Percentiles rank a stretch among this genome's conserved stretches.
phyloP scores from a whole-genome alignment of 2,888 invertebrate genomes.

The Pyrrhopygopsis socrates region DNA sequence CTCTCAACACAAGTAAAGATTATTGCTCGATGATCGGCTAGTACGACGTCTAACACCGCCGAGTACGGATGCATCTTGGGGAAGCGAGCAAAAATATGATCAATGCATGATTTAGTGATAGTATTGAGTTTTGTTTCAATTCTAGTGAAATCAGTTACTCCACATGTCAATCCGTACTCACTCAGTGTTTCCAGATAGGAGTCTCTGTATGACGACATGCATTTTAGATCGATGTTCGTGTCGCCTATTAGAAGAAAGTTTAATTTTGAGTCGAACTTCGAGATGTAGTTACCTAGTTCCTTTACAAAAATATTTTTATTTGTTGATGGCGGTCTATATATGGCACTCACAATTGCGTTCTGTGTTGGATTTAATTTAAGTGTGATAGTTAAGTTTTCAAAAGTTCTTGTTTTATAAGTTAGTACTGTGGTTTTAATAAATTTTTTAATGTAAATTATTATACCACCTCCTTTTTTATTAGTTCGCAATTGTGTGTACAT shows the following conservation, averaged over 20 bases:
- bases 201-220: slow-evolving; percentile 30
- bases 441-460: slow-evolving; percentile 5
- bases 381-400: slow-evolving; percentile 10
- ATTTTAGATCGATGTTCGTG: slow-evolving; percentile 64
- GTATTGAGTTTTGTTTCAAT: slow-evolving; percentile 62
- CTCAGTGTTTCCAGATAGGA: slow-evolving; percentile 31
- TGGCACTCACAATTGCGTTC: slow-evolving; percentile 43
- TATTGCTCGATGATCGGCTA: slow-evolving; percentile 73
- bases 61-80: slow-evolving; percentile 71
- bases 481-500: slow-evolving; percentile 23
- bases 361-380: not conserved
- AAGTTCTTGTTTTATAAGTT: not conserved
- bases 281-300: slow-evolving; percentile 38
- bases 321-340: slow-evolving; percentile 59
- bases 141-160: slow-evolving; percentile 67
- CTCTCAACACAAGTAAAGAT: slow-evolving; percentile 40
- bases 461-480: slow-evolving; percentile 23
- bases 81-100: slow-evolving; percentile 80
- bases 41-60: slow-evolving; percentile 68
- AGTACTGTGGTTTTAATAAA: not conserved
- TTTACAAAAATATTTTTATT: slow-evolving; percentile 49
- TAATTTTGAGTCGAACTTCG: not conserved
- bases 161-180: slow-evolving; percentile 58
- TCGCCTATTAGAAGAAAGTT: slow-evolving; percentile 45
- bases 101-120: slow-evolving; percentile 78